A percentile compares a stretch with the other conserved stretches of the same genome.
Evolutionary conservation across 2,113 vertebrate genomes (phyloP).

Genomic region (Phalacrocorax aristotelis): DNA sequence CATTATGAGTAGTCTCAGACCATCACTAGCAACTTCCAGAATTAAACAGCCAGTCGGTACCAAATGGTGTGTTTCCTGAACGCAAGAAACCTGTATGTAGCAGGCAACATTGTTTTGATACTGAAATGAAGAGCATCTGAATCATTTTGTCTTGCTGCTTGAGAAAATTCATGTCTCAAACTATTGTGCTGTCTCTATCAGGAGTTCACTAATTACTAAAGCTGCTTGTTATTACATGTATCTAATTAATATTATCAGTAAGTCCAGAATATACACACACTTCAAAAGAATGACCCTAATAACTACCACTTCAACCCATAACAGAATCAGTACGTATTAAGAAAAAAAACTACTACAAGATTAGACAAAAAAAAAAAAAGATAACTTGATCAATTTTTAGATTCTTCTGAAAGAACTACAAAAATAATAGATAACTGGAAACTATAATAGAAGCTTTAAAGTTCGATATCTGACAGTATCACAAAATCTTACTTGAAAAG

Average conservation of each 20-base stretch:
- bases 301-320: slow-evolving; percentile 24
- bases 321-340: not conserved
- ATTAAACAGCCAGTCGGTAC: not conserved
- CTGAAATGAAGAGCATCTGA: not conserved
- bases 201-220: slow-evolving; percentile 28
- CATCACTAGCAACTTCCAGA: not conserved
- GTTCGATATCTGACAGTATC: slow-evolving; percentile 31
- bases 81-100: not conserved
- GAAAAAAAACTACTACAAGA: not conserved
- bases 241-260: slow-evolving; percentile 50
- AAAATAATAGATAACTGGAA: slow-evolving; percentile 51
- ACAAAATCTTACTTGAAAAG: slow-evolving; percentile 53
- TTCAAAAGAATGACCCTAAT: slow-evolving; percentile 45
- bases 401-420: slow-evolving; percentile 49
- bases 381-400: slow-evolving; percentile 32
- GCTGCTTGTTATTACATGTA: slow-evolving; percentile 19
- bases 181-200: not conserved
- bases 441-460: slow-evolving; percentile 47
- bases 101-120: not conserved
- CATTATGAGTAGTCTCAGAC: not conserved
- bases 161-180: not conserved
- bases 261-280: slow-evolving; percentile 5
- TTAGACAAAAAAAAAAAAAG: not conserved
- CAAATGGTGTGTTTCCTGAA: not conserved
- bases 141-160: not conserved